Percentiles rank a stretch among this genome's conserved stretches.
phyloP scores from a whole-genome alignment of 2,113 vertebrate genomes.

The Nyctereutes procyonoides region DNA sequence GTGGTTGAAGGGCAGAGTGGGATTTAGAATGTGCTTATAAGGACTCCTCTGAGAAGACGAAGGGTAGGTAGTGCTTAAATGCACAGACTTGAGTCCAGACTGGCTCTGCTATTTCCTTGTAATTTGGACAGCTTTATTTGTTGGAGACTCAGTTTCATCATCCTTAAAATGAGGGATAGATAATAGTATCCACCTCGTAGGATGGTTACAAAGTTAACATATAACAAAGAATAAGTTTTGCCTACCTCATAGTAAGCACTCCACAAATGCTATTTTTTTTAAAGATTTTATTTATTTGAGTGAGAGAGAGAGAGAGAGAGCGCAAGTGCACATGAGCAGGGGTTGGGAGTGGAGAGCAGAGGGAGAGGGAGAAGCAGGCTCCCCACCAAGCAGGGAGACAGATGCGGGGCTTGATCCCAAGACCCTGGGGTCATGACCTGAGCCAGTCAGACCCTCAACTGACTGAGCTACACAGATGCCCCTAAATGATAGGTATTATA shows the following conservation, averaged over 20 bases:
- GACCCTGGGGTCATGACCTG: neutral
- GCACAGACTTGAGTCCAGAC: neutral
- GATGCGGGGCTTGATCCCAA: neutral
- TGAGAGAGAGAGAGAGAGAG: too few species aligned
- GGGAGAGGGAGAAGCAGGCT: neutral
- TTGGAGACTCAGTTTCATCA: neutral
- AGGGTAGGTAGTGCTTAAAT: neutral
- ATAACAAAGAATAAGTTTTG: neutral
- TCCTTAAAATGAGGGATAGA: constrained; percentile 1
- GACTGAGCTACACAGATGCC: neutral
- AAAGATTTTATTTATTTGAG: neutral
- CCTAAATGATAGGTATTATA: neutral
- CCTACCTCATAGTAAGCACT: neutral
- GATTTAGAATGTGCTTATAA: neutral
- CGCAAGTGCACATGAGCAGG: too few species aligned
- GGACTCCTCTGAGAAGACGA: neutral
- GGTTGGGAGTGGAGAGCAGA: neutral
- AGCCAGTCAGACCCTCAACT: neutral
- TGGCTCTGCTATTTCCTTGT: neutral
- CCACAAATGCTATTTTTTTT: neutral
- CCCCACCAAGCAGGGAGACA: too few species aligned
- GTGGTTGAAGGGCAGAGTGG: neutral
- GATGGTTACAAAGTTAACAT: neutral
- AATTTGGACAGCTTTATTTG: neutral
- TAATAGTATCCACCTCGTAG: neutral